Conservation (phyloP, 2,888 invertebrate genomes). For the Tromatobia lineatoria region DNA sequence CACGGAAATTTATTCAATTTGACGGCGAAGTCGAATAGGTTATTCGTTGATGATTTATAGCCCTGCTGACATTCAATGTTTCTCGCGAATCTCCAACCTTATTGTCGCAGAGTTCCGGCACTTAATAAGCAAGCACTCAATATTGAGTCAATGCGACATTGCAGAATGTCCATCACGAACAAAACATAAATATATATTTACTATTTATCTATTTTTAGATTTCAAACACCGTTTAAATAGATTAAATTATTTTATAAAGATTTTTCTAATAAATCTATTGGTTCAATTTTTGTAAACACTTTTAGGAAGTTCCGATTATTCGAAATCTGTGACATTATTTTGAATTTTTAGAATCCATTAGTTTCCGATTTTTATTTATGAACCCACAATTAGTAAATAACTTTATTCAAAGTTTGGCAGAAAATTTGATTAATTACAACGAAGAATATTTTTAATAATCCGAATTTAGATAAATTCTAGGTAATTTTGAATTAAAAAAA, state of each 20-base stretch:
- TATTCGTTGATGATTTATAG: constrained; percentile 37
- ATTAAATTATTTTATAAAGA: background rate
- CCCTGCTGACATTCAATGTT: constrained; percentile 3
- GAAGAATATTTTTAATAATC: too few relatives aligned
- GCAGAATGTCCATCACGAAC: background rate
- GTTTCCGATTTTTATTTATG: too few relatives aligned
- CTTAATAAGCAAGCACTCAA: background rate
- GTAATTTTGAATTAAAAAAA: too few relatives aligned
- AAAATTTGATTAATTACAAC: too few relatives aligned
- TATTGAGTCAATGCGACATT: background rate
- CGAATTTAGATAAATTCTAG: too few relatives aligned
- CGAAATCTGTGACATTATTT: too few relatives aligned
- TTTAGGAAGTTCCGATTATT: background rate
- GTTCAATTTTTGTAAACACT: background rate
- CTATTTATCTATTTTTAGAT: background rate
- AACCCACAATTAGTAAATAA: too few relatives aligned
- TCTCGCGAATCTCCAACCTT: background rate
- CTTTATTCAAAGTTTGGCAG: too few relatives aligned
- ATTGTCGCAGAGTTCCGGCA: constrained; percentile 10
- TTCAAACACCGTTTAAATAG: background rate
- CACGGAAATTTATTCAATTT: background rate
- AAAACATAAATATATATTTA: background rate
- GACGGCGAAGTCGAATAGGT: background rate
- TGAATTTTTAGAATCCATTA: too few relatives aligned
- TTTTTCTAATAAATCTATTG: background rate